These are phyloP conservation scores for Rhyacophila evoluta DNA, from an alignment of 2,888 invertebrate species.

Conservation along the genomic window DNA sequence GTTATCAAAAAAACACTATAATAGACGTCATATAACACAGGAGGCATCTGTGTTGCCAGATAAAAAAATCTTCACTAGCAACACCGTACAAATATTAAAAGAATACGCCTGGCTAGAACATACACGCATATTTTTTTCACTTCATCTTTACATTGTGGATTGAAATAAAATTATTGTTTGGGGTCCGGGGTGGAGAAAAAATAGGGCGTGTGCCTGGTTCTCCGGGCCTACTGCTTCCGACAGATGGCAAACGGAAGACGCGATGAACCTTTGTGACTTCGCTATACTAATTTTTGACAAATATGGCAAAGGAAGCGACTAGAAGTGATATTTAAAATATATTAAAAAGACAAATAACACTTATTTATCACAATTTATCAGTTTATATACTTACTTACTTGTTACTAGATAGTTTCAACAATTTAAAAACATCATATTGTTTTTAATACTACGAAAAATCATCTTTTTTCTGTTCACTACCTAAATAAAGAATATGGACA, in stretches of 20 bases:
- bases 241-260: constrained; percentile 51
- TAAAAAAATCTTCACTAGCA: constrained; percentile 6
- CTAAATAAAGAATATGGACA: too few relatives aligned
- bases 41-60: background rate
- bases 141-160: constrained; percentile 47
- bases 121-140: constrained; percentile 29
- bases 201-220: constrained; percentile 50
- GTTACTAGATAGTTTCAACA: too few relatives aligned
- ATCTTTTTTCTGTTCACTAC: too few relatives aligned
- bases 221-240: constrained; percentile 50
- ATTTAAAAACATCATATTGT: too few relatives aligned
- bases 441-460: too few relatives aligned
- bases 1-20: background rate
- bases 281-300: constrained; percentile 48
- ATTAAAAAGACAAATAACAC: too few relatives aligned
- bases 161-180: constrained; percentile 43
- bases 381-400: too few relatives aligned
- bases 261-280: constrained; percentile 43
- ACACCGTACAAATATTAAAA: constrained; percentile 7
- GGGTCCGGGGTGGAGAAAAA: constrained; percentile 38
- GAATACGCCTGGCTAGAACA: background rate
- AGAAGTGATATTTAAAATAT: background rate
- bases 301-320: constrained; percentile 43
- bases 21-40: background rate
- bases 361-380: too few relatives aligned